phyloP scores from a whole-genome alignment of 2,113 vertebrate species.

The Phoxinus phoxinus region DNA sequence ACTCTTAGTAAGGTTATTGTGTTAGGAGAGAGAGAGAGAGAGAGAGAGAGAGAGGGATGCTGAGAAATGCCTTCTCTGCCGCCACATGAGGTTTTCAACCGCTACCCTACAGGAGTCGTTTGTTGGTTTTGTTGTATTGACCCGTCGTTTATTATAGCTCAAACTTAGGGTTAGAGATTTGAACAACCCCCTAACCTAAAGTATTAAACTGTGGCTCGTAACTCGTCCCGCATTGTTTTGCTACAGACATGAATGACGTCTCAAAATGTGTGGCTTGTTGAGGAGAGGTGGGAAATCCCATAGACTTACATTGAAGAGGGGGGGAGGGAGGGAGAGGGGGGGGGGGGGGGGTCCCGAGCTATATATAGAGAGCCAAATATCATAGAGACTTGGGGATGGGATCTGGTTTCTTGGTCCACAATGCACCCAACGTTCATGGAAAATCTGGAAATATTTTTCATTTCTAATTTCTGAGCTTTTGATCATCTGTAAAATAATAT shows the following conservation, averaged over 20 bases:
- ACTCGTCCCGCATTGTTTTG: neutral
- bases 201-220: neutral
- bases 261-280: neutral
- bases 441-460: neutral
- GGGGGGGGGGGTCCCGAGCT: neutral
- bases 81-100: constrained; percentile 32
- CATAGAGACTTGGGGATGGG: neutral
- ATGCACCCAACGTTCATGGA: neutral
- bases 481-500: too few species aligned
- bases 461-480: too few species aligned
- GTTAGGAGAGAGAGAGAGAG: constrained; percentile 43
- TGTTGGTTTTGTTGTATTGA: constrained; percentile 19
- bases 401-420: neutral
- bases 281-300: neutral
- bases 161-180: neutral
- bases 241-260: neutral
- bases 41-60: constrained; percentile 1
- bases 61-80: constrained; percentile 29
- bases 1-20: constrained; percentile 51
- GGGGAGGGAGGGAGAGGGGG: too few species aligned
- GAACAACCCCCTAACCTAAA: neutral
- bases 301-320: neutral
- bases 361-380: neutral
- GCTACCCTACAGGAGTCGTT: constrained; percentile 14
- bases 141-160: constrained; percentile 12